These are phyloP conservation scores for Berghia stephanieae DNA, from an alignment of 1,140 invertebrate species.

Conservation along the genomic window DNA sequence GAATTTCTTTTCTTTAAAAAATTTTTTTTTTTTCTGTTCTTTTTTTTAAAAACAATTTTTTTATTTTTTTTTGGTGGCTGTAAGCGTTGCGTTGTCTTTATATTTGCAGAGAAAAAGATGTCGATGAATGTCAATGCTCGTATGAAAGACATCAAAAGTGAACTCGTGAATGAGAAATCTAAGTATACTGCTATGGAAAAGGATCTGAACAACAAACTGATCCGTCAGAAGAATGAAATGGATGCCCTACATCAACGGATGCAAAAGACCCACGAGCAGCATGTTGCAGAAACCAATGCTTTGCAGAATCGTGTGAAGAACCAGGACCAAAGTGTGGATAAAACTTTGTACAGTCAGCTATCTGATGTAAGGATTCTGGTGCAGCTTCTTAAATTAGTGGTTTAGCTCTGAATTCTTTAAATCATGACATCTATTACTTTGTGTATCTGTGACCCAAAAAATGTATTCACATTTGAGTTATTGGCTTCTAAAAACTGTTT, in stretches of 20 bases:
- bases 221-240: constrained; percentile 68
- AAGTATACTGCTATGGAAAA: constrained; percentile 70
- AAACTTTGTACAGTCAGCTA: constrained; percentile 44
- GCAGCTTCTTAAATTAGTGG: neutral
- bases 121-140: constrained; percentile 52
- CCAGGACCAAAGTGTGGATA: constrained; percentile 39
- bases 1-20: constrained; percentile 4
- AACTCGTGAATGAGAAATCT: constrained; percentile 75
- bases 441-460: no score
- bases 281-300: constrained; percentile 65
- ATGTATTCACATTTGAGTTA: no score
- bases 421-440: no score
- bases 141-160: constrained; percentile 79
- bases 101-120: constrained; percentile 55
- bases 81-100: no score
- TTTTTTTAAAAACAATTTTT: constrained; percentile 5
- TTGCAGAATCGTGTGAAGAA: constrained; percentile 49
- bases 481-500: no score
- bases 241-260: constrained; percentile 72
- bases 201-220: constrained; percentile 71
- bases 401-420: neutral
- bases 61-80: no score
- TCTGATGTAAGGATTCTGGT: constrained; percentile 40
- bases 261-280: constrained; percentile 73
- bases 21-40: neutral